Evolutionary conservation across 1,140 invertebrate genomes (phyloP), one percentile per base, ranked within the genome.

Genomic region (Nasonia longicornis): DNA sequence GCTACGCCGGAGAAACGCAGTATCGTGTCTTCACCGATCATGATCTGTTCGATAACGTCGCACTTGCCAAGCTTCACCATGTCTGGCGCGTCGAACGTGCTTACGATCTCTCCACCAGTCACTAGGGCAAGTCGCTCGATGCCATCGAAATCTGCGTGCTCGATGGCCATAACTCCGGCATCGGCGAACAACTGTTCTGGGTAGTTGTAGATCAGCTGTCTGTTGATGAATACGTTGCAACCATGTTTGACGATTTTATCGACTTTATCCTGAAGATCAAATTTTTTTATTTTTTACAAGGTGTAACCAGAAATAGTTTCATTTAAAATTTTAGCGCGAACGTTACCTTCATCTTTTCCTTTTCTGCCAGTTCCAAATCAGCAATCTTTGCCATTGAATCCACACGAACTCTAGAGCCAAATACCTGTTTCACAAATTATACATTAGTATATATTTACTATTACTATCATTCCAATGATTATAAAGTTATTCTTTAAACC

Each of bases 121-220:
- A 99, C 99, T 8, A 99, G 93, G 63, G 98, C 98, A 26, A 99
- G 91, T 84, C 98, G 93, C 90, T 99, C 98, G 87, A 99, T 98
- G 70, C 99, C 99, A 92, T 99, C 98, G 90, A 99, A 99, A 90
- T 99, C 99, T 12, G 99, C 98, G 91, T 99, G 99, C 89, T 99
- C 99, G 88, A 99, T 99, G 0, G 98, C 98, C 98, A 99, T 99
- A 1, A 99, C 94, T 80, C 96, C 96, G 82, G 97, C 96, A 93
- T 99, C 99, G 75, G 98, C 97, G 91, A 99, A 99, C 77, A 99
- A 91, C 91, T 99, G 99, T 90, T 99, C 99, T 1, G 99, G 99
- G 89, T 99, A 99, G 90, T 99, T 99, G 92, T 99, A 99, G 88
- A 99, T 99, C 71, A 99, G 91, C 91, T 99, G 99, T 85, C 97